Evolutionary conservation across 2,888 invertebrate species (phyloP).

Genomic region (Drosophila mimetica): DNA sequence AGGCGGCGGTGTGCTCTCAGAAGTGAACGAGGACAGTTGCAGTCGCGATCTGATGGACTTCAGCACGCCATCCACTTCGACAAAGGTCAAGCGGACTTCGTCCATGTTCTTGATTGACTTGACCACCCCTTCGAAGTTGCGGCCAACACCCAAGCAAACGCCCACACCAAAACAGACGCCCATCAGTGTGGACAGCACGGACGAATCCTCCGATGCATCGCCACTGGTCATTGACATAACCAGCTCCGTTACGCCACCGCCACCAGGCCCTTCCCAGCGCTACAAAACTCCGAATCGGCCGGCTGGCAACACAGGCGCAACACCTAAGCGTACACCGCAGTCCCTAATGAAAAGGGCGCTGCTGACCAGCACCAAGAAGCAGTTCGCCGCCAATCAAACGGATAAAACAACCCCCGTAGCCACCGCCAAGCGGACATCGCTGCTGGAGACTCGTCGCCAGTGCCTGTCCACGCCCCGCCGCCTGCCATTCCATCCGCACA

Average conservation of each 20-base stretch:
- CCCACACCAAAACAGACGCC: slow-evolving; percentile 50
- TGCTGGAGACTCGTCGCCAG: slow-evolving; percentile 49
- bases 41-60: slow-evolving; percentile 67
- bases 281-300: slow-evolving; percentile 53
- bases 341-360: slow-evolving; percentile 81
- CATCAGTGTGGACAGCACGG: slow-evolving; percentile 69
- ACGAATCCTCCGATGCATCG: slow-evolving; percentile 51
- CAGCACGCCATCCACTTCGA: slow-evolving; percentile 75
- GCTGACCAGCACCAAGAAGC: slow-evolving; percentile 81
- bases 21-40: slow-evolving; percentile 65
- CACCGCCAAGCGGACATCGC: slow-evolving; percentile 32
- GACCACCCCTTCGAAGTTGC: slow-evolving; percentile 77
- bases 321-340: slow-evolving; percentile 76
- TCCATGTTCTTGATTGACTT: slow-evolving; percentile 83
- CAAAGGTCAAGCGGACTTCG: slow-evolving; percentile 53
- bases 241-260: slow-evolving; percentile 45
- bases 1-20: slow-evolving; percentile 66
- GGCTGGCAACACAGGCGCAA: slow-evolving; percentile 30
- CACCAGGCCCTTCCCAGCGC: background rate
- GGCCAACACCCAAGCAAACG: slow-evolving; percentile 33
- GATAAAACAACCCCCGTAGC: slow-evolving; percentile 31
- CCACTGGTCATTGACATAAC: slow-evolving; percentile 74
- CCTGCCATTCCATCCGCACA: slow-evolving; percentile 44
- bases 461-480: slow-evolving; percentile 64
- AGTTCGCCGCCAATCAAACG: slow-evolving; percentile 37